A percentile compares a stretch with the other conserved stretches of the same genome.
phyloP scores from a whole-genome alignment of 2,113 vertebrate species.

The western clawed frog (Xenopus tropicalis) region DNA sequence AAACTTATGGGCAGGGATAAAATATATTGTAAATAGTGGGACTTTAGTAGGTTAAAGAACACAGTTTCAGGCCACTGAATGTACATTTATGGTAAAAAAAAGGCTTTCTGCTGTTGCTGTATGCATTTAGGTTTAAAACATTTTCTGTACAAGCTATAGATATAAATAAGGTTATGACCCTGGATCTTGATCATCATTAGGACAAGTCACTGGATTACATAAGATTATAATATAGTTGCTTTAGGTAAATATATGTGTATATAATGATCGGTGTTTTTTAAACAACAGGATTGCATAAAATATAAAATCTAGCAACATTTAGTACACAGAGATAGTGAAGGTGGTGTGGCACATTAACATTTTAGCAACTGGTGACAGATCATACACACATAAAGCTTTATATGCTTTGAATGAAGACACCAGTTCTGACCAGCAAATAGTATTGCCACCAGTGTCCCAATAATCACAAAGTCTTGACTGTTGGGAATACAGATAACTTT shows the following conservation, averaged over 20 bases:
- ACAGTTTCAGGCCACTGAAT: no score
- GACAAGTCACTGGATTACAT: neutral
- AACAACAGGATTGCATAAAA: conserved; percentile 4
- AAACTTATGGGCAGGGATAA: no score
- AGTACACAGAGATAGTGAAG: conserved; percentile 2
- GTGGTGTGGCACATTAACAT: conserved; percentile 27
- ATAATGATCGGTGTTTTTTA: neutral
- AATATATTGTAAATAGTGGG: no score
- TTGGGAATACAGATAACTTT: neutral
- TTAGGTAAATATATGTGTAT: neutral
- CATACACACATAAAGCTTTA: neutral
- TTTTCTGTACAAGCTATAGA: no score
- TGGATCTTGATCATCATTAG: neutral
- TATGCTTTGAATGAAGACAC: conserved; percentile 2
- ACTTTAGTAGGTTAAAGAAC: no score
- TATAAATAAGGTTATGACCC: no score
- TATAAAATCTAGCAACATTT: conserved; percentile 11
- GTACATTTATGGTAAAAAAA: no score
- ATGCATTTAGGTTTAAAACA: no score
- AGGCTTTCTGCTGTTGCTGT: no score
- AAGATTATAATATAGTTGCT: neutral
- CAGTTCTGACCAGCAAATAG: conserved; percentile 3
- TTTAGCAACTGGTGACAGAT: conserved; percentile 12
- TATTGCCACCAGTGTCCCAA: conserved; percentile 10
- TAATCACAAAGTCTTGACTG: neutral